Evolutionary conservation across 2,113 vertebrate genomes (phyloP), one percentile per base, ranked within the genome.

Genomic region (Brachionichthys hirsutus): DNA sequence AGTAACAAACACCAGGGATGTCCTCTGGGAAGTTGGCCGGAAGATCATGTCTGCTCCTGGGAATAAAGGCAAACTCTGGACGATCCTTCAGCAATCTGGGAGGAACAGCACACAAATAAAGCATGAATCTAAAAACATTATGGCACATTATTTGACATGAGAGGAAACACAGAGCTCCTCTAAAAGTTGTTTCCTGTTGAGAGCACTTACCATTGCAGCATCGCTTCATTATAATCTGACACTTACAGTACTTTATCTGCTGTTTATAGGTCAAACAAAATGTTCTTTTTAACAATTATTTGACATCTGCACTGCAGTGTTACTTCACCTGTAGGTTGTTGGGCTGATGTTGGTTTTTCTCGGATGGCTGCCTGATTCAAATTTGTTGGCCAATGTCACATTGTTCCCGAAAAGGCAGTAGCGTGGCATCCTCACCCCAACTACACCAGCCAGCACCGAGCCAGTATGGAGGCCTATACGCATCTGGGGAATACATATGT

Each of bases 391-490:
- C 88, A 99, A 83, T 2, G 97, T 97, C 69, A 99, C 97, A 12
- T 98, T 98, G 83, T 99, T 98, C 62, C 97, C 97, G 77, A 99
- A 99, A 61, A 99, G 94, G 75, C 97, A 99, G 46, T 99, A 99
- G 14, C 97, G 94, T n/a, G 97, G 97, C 97, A 99, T 99, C 89
- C 88, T 95, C 38, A 99, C 96, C 14, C 97, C 97, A 34, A 99
- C 97, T 13, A 99, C 97, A 47, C 97, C 97, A 62, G 97, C 96
- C 82, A 99, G 92, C 34, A 99, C 93, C 0, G 96, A 98, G 18
- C 97, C 97, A 55, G 94, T 97, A 81, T 99, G 97, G 54, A 99
- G 90, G 49, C 97, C 97, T 30, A 99, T 98, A 14, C 97, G 92
- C 96, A 99, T 97, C 97, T 99, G 88, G 3, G 14, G 51, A 15